Conservation (phyloP, 2,888 invertebrate species). For the Drosophila borealis region DNA sequence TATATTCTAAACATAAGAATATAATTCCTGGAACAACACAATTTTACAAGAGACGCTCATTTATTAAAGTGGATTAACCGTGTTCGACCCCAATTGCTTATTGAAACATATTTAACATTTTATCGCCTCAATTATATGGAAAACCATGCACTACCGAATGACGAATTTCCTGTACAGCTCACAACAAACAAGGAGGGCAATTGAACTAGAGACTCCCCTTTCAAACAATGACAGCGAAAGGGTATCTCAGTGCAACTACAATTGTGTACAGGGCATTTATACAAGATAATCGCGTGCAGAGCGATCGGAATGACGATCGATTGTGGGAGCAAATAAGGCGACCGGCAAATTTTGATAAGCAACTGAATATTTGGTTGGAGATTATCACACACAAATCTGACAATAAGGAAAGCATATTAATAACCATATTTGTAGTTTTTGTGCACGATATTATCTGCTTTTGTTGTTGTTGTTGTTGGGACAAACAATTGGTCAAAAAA, state of each 20-base stretch:
- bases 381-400: slow-evolving; percentile 31
- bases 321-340: slow-evolving; percentile 53
- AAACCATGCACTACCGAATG: slow-evolving; percentile 19
- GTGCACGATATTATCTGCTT: slow-evolving; percentile 50
- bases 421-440: slow-evolving; percentile 13
- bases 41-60: neutral
- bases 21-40: neutral
- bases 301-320: slow-evolving; percentile 55
- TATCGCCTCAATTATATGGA: slow-evolving; percentile 53
- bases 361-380: slow-evolving; percentile 35
- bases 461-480: slow-evolving; percentile 9
- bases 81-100: slow-evolving; percentile 10
- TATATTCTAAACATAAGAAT: neutral
- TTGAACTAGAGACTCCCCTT: slow-evolving; percentile 23
- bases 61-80: slow-evolving; percentile 19
- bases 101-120: slow-evolving; percentile 13
- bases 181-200: slow-evolving; percentile 52
- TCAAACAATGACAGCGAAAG: slow-evolving; percentile 27
- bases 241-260: slow-evolving; percentile 33
- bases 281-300: slow-evolving; percentile 15
- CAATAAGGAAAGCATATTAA: slow-evolving; percentile 35
- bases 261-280: slow-evolving; percentile 4
- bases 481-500: slow-evolving; percentile 46
- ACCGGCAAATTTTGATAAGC: slow-evolving; percentile 44
- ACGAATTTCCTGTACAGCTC: slow-evolving; percentile 59